Evolutionary conservation across 2,797 vertebrate genomes (phyloP).

Genomic region (Coccyzus lansbergi): DNA sequence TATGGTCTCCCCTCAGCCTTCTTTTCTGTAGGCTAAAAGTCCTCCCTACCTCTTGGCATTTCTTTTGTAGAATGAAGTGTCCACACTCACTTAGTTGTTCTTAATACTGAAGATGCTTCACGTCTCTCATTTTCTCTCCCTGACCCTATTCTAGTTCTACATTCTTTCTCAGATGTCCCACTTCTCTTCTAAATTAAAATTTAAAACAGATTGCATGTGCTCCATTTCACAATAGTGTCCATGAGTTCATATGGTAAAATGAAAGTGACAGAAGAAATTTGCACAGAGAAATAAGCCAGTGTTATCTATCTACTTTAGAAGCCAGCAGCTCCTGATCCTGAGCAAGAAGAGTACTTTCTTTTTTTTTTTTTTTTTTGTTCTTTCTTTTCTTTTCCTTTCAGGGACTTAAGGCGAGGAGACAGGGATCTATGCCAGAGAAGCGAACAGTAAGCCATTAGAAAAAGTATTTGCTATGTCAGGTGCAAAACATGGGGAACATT

Average conservation of each 20-base stretch:
- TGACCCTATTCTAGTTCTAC: background rate
- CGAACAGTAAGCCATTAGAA: background rate
- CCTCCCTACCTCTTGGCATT: background rate
- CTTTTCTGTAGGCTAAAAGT: too few species aligned
- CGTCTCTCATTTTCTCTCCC: background rate
- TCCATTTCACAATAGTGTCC: background rate
- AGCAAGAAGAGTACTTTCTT: background rate
- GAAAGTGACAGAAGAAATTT: background rate
- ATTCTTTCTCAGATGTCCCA: background rate
- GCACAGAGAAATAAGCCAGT: background rate
- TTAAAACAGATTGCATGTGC: background rate
- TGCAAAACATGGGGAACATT: accelerated
- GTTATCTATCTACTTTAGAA: background rate
- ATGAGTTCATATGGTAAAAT: background rate
- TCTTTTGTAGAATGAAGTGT: background rate
- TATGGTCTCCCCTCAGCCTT: too few species aligned
- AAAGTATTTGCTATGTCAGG: background rate
- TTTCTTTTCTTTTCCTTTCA: background rate
- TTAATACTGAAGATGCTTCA: background rate
- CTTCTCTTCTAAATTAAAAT: background rate
- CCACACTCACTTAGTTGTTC: background rate
- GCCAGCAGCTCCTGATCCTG: background rate
- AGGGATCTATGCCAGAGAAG: background rate
- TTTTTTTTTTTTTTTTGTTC: too few species aligned
- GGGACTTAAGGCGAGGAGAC: background rate